Conservation (phyloP, 2,113 vertebrate species). For the Trematocara stigmaticum region DNA sequence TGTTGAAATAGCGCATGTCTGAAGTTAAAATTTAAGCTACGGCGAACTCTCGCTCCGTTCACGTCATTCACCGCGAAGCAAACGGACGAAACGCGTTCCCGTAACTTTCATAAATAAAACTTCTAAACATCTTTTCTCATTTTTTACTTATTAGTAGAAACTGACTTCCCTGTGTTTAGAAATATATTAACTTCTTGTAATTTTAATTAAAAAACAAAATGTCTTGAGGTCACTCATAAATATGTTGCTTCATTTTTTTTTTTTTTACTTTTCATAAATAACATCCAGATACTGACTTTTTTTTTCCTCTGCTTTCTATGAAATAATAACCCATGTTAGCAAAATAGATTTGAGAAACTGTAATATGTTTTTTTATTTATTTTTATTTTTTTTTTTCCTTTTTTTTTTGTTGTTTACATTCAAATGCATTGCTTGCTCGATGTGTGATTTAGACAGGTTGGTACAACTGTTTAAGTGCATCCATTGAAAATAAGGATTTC, state of each 20-base stretch:
- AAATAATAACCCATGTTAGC: slow-evolving; percentile 83
- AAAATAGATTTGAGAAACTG: slow-evolving; percentile 82
- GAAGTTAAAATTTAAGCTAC: slow-evolving; percentile 70
- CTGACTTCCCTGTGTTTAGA: slow-evolving; percentile 78
- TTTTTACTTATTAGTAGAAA: slow-evolving; percentile 77
- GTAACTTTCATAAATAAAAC: slow-evolving; percentile 79
- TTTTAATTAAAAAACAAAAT: slow-evolving; percentile 82
- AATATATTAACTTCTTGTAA: slow-evolving; percentile 81
- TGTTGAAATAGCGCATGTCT: slow-evolving; percentile 60
- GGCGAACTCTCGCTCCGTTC: slow-evolving; percentile 22
- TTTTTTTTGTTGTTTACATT: too few relatives aligned
- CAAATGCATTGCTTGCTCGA: too few relatives aligned
- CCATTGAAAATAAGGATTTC: too few relatives aligned
- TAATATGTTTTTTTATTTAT: slow-evolving; percentile 70
- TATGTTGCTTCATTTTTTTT: slow-evolving; percentile 74
- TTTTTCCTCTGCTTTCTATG: slow-evolving; percentile 75
- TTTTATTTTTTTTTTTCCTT: too few relatives aligned
- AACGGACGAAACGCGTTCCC: slow-evolving; percentile 44
- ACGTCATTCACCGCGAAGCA: slow-evolving; percentile 21
- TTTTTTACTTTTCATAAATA: slow-evolving; percentile 78
- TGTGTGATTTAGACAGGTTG: too few relatives aligned
- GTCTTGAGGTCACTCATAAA: slow-evolving; percentile 80
- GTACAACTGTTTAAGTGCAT: too few relatives aligned
- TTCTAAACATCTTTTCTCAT: slow-evolving; percentile 71
- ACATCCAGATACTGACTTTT: slow-evolving; percentile 78